Base-by-base conservation (phyloP, 2,888 invertebrate genomes). In the Drosophila colorata region DNA sequence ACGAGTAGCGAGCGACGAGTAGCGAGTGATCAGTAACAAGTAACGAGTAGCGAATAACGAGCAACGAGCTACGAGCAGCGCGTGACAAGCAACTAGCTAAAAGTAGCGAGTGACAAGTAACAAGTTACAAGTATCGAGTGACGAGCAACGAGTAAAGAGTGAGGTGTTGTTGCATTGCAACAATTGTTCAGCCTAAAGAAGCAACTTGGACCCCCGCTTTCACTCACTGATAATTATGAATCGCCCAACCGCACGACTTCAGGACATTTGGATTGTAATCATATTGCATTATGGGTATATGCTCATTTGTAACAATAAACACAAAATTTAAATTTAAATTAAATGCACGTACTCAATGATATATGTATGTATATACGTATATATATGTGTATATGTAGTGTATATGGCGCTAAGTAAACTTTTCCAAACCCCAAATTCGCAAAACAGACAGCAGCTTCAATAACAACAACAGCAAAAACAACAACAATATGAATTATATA, bases 301-400 rank as follows among this genome's bases (percentile, higher is more conserved):
- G 57, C 56, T 43, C 59, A 65, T 60, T 74, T 69, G 69, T 69
- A 65, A 74, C 59, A 74, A 65, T 59, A 69, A 74, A 65, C 43
- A 66, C 51, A 35, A 49, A 65, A 59, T 53, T 25, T 38, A 40
- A 25, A 47, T 23, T 64, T n/a, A 59, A 74, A 66, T 46, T 66
- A 56, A 74, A 59, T 57, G 57, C 73, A 72, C 57, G 33, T 49
- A 53, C 28, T 61, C 52, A 20, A 66, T 18, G 38, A 28, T 31
- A 23, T 33, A 53, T 20, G 4, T 20, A 20, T 4, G 20, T 20
- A 20, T 20, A 52, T 41, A 13, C 5, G 14, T 40, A 11, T 7
- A 8, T 38, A 38, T 16, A 38, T 16, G 9, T 38, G 4, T 38
- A 38, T 18, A n/a, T 41, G 2, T 25, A 33, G 33, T 58, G 58